Evolutionary conservation across 2,113 vertebrate species (phyloP).

Genomic region (Syngnathoides biaculeatus): DNA sequence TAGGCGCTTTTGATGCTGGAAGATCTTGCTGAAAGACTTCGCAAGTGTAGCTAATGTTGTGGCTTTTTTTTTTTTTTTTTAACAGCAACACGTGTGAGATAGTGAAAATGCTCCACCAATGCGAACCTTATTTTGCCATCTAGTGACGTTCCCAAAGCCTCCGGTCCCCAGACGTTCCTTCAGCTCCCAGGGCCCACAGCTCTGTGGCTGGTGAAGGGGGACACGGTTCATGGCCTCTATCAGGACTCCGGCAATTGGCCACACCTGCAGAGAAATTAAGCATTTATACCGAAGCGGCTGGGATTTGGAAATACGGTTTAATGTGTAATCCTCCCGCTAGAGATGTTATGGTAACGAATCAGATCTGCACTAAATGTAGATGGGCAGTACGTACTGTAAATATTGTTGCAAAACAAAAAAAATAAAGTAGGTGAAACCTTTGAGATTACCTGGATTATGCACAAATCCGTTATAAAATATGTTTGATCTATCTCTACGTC

Average conservation of each 20-base stretch:
- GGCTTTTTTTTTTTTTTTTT: too few species aligned
- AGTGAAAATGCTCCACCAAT: not conserved
- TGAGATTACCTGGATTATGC: too few species aligned
- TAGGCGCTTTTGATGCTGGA: too few species aligned
- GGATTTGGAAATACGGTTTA: not conserved
- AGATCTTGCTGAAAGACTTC: too few species aligned
- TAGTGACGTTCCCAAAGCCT: constrained; percentile 91
- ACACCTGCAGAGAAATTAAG: not conserved
- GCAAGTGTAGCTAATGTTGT: not conserved
- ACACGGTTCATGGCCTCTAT: constrained; percentile 79
- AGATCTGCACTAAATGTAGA: not conserved
- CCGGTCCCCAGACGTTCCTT: constrained; percentile 91
- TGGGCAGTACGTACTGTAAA: too few species aligned
- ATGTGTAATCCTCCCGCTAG: not conserved
- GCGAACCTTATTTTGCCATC: constrained; percentile 91
- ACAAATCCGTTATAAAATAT: too few species aligned
- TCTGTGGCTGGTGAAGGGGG: constrained; percentile 80
- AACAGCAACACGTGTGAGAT: too few species aligned
- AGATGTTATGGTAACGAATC: not conserved
- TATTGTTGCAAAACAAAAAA: too few species aligned
- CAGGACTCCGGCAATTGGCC: constrained; percentile 1
- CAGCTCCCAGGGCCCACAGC: constrained; percentile 90
- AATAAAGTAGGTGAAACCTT: too few species aligned
- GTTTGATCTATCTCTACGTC: too few species aligned
- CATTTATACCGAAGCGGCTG: not conserved